Evolutionary conservation across 37 sponge, comb jelly and placozoan species (phyloP), one percentile per base, ranked within the genome.

Genomic region (Lycopodina hypogea): DNA sequence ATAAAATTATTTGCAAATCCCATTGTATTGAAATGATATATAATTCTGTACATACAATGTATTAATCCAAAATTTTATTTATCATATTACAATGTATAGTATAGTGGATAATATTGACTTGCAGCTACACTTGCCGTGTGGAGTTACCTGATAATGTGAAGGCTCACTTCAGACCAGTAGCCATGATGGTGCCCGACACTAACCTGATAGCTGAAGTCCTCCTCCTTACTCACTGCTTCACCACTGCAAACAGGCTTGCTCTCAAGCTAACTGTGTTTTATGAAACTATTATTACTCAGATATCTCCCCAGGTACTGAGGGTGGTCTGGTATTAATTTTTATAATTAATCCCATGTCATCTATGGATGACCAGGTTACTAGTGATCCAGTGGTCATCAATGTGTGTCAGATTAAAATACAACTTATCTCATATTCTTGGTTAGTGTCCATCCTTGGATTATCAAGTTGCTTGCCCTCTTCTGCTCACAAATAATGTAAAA

Each of bases 121-220:
- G 23, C 41, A 81, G 83, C 38, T 80, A 90, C 64, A 71, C 81
- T 28, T 90, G 90, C 14, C 81, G 90, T 28, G 84, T 86, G 35
- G 90, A 93, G 69, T 66, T 89, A 0, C 87, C 90, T 34, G 81
- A 86, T 52, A 93, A 85, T 32, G 42, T 93, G 61, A 86, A 90
- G 68, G 61, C 81, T 42, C 76, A 77, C 56, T 86, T 93, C 78
- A 69, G 94, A 40, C 94, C 94, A 11, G 76, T 89, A 11, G 90
- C 94, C 33, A 93, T 93, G 94, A 86, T 84, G 45, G 60, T 80
- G 0, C 90, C 94, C 15, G 94, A 93, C 70, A 74, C 74, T 19
- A 80, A 66, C 39, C 48, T 83, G 32, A 89, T 93, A 22, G 37
- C 75, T 1, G 87, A 93, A 69, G 86, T 93, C 32, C 58, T 93